Evolutionary conservation across 2,888 invertebrate species (phyloP).

Genomic region (Noctuana brunneofusca): DNA sequence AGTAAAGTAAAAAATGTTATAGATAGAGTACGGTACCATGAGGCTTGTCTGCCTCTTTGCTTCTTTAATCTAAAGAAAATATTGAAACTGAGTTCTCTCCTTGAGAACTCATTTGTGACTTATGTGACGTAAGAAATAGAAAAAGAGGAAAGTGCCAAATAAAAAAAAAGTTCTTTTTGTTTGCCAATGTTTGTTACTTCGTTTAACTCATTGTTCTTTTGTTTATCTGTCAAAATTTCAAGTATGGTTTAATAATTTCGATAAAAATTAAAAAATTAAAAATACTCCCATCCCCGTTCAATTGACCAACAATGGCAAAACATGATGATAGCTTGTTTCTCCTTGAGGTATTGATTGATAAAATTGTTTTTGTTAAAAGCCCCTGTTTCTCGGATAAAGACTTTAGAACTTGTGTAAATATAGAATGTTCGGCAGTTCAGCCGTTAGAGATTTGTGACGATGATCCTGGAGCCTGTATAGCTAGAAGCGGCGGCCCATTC

Average conservation of each 20-base stretch:
- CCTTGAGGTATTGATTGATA: constrained; percentile 85
- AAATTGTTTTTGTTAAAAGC: constrained; percentile 65
- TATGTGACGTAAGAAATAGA: too few species aligned
- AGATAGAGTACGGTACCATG: too few species aligned
- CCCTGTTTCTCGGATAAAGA: constrained; percentile 73
- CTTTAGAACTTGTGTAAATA: constrained; percentile 84
- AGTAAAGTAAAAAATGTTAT: too few species aligned
- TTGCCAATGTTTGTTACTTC: too few species aligned
- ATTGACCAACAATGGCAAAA: constrained; percentile 57
- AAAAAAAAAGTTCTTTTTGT: too few species aligned
- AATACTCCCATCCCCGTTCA: constrained; percentile 64
- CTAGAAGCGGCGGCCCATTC: constrained; percentile 66
- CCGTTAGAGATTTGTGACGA: constrained; percentile 85
- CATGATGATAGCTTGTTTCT: constrained; percentile 84
- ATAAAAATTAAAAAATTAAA: constrained; percentile 45
- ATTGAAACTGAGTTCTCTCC: too few species aligned
- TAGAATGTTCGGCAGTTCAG: constrained; percentile 82
- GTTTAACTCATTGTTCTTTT: constrained; percentile 38
- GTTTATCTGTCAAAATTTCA: constrained; percentile 44
- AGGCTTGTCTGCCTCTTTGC: too few species aligned
- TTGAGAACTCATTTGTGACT: too few species aligned
- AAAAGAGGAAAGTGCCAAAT: too few species aligned
- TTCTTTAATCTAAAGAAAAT: too few species aligned
- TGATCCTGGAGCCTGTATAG: constrained; percentile 69
- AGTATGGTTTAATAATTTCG: constrained; percentile 39